Evolutionary conservation across 2,113 vertebrate species (phyloP), one percentile per base, ranked within the genome.

Genomic region (Lophotis ruficrista): DNA sequence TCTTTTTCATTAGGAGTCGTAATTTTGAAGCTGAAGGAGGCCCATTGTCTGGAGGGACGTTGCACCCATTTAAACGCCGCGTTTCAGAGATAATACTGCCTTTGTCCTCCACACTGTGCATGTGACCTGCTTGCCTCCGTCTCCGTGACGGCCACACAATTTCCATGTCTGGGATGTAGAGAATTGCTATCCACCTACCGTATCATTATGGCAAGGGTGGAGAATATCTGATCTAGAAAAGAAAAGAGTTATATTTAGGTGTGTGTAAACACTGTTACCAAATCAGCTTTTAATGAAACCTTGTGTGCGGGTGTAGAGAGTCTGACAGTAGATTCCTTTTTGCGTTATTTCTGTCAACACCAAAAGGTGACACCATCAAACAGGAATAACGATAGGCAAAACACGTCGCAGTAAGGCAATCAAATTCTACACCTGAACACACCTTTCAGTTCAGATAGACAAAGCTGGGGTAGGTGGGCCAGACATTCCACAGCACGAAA

Each of bases 181-280:
- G 86, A 75, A 66, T 71, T 53, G 28, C 80, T 80, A 33, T 69
- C 83, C 80, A 61, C 54, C 30, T 10, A 94, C 87, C 24, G 2
- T 64, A 31, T 91, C 80, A 96, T 95, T 95, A 95, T 0, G 4
- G 64, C 43, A 54, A 87, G 93, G 96, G 96, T 87, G 96, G 93
- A 47, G 95, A 77, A 48, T 9, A 14, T 37, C 83, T 95, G 6
- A 89, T 77, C 93, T 77, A 12, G 38, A 83, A 60, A 72, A 68
- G 75, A 90, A 90, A 89, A 73, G 95, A 51, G 87, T 83, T 92
- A 76, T 89, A 86, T 94, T 94, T 83, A 69, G 93, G 64, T 19
- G 84, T 35, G 86, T 48, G 83, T 73, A 89, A 70, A 14, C 14
- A 53, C 23, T 4, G 25, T 95, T 95, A 72, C 91, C 76, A 91